Evolutionary conservation across 2,888 invertebrate genomes (phyloP).

Genomic region (Caenorhabditis plicata): DNA sequence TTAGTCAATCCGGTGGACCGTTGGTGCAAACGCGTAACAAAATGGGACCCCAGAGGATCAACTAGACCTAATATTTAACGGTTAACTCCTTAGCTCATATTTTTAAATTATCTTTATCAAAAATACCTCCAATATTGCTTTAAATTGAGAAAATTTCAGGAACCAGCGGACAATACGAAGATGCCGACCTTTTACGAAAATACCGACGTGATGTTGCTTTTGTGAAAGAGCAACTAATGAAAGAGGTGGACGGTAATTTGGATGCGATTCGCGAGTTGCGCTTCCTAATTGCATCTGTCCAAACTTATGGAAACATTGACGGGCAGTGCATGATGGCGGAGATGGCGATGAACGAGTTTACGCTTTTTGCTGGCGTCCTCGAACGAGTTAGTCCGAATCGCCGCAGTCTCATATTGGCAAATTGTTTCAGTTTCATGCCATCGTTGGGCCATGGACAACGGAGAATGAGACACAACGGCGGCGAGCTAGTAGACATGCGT

Average conservation of each 20-base stretch:
- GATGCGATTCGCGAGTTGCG: constrained; percentile 39
- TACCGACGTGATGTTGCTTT: constrained; percentile 29
- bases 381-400: too few species aligned
- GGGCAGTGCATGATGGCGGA: constrained; percentile 47
- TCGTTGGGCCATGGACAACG: constrained; percentile 44
- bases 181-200: constrained; percentile 26
- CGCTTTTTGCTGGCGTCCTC: constrained; percentile 44
- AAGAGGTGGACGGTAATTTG: constrained; percentile 20
- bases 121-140: too few species aligned
- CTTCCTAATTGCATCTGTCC: constrained; percentile 43
- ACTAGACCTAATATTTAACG: too few species aligned
- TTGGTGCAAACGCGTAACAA: too few species aligned
- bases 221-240: constrained; percentile 20
- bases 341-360: constrained; percentile 48
- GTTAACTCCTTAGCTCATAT: neutral
- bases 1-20: too few species aligned
- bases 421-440: constrained; percentile 36
- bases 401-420: too few species aligned
- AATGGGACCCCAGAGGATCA: too few species aligned
- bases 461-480: constrained; percentile 36
- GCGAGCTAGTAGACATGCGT: constrained; percentile 46
- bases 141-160: neutral
- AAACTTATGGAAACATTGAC: constrained; percentile 50
- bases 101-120: too few species aligned
- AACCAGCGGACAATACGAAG: constrained; percentile 19